Evolutionary conservation across 1,140 invertebrate genomes (phyloP).

Genomic region (Drosophila tristis): DNA sequence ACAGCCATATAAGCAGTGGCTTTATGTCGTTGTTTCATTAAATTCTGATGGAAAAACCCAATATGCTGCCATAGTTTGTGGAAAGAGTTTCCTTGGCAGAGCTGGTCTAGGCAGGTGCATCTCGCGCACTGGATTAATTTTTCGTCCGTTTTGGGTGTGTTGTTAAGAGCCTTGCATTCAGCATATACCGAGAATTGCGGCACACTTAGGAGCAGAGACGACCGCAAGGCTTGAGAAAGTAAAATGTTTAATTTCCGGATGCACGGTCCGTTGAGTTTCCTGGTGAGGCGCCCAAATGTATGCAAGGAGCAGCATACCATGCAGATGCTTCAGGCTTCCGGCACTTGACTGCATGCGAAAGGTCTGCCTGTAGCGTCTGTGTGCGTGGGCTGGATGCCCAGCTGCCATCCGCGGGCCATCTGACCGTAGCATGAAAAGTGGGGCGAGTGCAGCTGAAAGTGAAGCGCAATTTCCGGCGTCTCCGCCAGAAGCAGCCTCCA

Average conservation of each 20-base stretch:
- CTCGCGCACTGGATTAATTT: neutral
- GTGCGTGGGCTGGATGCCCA: no score
- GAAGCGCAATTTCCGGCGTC: constrained; percentile 50
- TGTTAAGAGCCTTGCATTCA: constrained; percentile 37
- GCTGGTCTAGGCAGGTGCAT: constrained; percentile 12
- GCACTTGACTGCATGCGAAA: constrained; percentile 50
- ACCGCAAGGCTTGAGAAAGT: constrained; percentile 34
- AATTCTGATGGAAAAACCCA: no score
- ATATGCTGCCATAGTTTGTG: no score
- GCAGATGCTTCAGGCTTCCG: constrained; percentile 48
- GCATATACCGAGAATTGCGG: constrained; percentile 31
- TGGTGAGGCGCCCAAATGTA: constrained; percentile 36
- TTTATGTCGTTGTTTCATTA: no score
- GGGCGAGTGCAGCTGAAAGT: constrained; percentile 45
- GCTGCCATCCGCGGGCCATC: no score
- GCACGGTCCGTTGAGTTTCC: constrained; percentile 41
- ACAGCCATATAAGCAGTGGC: no score
- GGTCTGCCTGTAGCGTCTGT: constrained; percentile 2
- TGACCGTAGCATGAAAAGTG: no score
- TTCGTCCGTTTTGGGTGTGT: constrained; percentile 5
- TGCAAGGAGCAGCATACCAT: constrained; percentile 43
- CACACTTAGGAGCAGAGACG: constrained; percentile 33
- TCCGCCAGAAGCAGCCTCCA: neutral
- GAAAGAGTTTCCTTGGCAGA: no score
- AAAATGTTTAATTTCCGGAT: constrained; percentile 53